Base-by-base conservation (phyloP, 2,113 vertebrate species). In the Oreotrochilus melanogaster region DNA sequence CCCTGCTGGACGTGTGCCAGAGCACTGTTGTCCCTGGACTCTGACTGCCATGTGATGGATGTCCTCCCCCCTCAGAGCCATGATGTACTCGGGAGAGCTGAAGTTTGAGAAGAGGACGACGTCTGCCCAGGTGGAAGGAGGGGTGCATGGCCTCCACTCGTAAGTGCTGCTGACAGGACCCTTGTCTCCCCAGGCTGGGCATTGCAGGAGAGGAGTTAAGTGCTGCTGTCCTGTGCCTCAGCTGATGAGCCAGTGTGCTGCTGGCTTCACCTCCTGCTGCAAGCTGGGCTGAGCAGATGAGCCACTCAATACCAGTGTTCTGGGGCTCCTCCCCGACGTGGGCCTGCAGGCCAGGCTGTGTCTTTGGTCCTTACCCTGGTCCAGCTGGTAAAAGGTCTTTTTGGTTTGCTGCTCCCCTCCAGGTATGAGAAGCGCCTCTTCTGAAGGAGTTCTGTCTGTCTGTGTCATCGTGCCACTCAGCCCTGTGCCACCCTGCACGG, bases 81-180 rank as follows among this genome's bases (percentile, higher is more conserved):
- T 99, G 99, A 99, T 99, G 99, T 99, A 99, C 88, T 99, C 98
- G 0, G 99, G 99, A 92, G 99, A 99, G 91, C 98, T 99, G 89
- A 99, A 99, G 95, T 99, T 99, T 98, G 99, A 99, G 96, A 99
- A 99, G 98, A 99, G 99, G 97, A 99, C 99, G 0, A 90, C 98
- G 0, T 99, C 99, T 2, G 99, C 99, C 66, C 99, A 99, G 93
- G 98, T 99, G 96, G 99, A 99, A 97, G 99, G 99, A 69, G 99
- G 99, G 9, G 99, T 99, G 53, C 99, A 99, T 7, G 96, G 99
- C 87, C 97, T 99, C 64, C 99, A 99, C 97, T 99, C 99, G 99
- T 99, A 98, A 98, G 98, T 95, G 37, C 45, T 89, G 62, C 73
- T 45, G 66, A 27, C 61, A 39, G 37, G 39, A 70, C 13, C 5